Evolutionary conservation across 2,797 vertebrate species (phyloP), one percentile per base, ranked within the genome.

Genomic region (Acomys russatus): DNA sequence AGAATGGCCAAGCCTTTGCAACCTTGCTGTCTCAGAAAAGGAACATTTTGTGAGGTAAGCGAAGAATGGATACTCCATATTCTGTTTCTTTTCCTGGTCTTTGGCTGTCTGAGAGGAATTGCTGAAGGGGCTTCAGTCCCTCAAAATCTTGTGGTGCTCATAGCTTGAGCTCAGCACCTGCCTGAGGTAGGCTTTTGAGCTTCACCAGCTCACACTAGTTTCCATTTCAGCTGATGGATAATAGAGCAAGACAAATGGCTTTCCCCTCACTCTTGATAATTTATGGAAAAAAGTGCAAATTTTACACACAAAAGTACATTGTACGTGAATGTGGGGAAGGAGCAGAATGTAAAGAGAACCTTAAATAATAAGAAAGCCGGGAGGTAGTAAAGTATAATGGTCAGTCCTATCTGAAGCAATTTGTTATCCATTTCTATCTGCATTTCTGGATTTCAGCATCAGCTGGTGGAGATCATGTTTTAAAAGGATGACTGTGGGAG

Each of bases 11-110:
- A 91, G 90, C 4, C 33, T 63, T 74, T 0, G 30, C 59, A 9
- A 94, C 14, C 23, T 38, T 11, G 0, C n/a, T 25, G 68, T 94
- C 87, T 94, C 71, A 87, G n/a, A 91, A 94, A 91, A 83, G 56
- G 20, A 22, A 20, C 17, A 76, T 56, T 94, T 80, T 80, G 12
- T 25, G 90, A 88, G 88, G 71, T 73, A 80, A 91, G 22, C 73
- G 56, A 94, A 77, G n/a, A 56, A 11, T 76, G 90, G 17, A 20
- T 3, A 0, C 23, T 89, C 14, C 49, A 17, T 64, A 63, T 54
- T 22, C 33, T 85, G 11, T 51, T 51, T 9, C 89, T 85, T 71
- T 35, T 87, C 38, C 20, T 22, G 44, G 20, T 54, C 0, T 35
- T 54, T 56, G 66, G 51, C 18, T 25, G 51, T 44, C 10, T 59